phyloP scores from a whole-genome alignment of 2,113 vertebrate genomes.

The Trachemys scripta region DNA sequence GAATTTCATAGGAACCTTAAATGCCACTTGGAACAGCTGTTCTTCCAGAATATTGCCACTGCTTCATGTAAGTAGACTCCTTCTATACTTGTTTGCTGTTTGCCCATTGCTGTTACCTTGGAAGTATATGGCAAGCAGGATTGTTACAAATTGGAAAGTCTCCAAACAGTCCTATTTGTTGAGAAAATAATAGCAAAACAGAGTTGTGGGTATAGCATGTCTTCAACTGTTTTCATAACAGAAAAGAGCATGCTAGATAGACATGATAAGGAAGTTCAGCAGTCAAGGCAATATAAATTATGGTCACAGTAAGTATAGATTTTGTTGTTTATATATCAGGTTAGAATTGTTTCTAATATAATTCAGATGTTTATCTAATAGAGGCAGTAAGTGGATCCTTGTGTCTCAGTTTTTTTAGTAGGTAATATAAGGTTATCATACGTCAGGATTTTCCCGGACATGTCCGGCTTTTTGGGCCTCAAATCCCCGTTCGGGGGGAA shows the following conservation, averaged over 20 bases:
- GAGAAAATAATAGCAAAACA: neutral
- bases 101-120: neutral
- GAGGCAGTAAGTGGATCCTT: neutral
- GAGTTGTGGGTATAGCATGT: neutral
- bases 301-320: neutral
- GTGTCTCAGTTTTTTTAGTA: neutral
- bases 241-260: neutral
- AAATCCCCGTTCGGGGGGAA: too few species aligned
- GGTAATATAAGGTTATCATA: too few species aligned
- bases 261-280: neutral
- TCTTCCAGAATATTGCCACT: neutral
- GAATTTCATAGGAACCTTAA: conserved; percentile 46
- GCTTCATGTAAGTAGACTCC: neutral
- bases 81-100: neutral
- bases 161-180: neutral
- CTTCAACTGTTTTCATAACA: neutral
- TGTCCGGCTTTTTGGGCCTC: too few species aligned
- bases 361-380: neutral
- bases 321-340: neutral
- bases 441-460: too few species aligned
- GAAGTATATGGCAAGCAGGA: neutral
- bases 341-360: neutral
- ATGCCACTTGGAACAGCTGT: conserved; percentile 20
- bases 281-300: neutral
- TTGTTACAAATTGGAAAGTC: neutral